Evolutionary conservation across 2,797 vertebrate species (phyloP), one percentile per base, ranked within the genome.

Genomic region (Danio jaintianensis): DNA sequence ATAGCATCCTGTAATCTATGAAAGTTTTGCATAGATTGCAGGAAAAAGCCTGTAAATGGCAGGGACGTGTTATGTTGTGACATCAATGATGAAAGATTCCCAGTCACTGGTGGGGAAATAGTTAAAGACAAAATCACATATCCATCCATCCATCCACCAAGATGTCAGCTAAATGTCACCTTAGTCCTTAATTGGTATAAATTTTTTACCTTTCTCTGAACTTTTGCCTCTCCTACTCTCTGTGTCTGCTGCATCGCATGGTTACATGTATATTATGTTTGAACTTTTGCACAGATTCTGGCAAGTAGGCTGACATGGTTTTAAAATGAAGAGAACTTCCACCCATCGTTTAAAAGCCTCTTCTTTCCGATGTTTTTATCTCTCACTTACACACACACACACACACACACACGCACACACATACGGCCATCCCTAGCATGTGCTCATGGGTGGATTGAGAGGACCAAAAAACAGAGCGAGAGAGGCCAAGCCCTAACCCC

Each of bases 391-490:
- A 74, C 68, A 80, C 69, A 77, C 40, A 63, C 73, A 58, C 88
- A 84, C 76, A 88, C 83, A 53, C 80, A 63, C 43, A 74, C 68
- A 80, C 69, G 77, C 40, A 63, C 73, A 58, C 88, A 84, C 76
- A 88, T 83, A 53, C 80, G 86, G 86, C 87, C 89, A 88, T 92
- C 91, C 88, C 89, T 85, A 87, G 88, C 47, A 85, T 90, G 88
- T 83, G 80, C 89, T 90, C 87, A 92, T 93, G 92, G 93, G 93
- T 92, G 92, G 93, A 92, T 93, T 88, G 90, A 91, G 91, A 90
- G 92, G 89, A 90, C 92, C 86, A 89, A 89, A 91, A 78, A 89
- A 93, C 90, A 79, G 69, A 89, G 68, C 62, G 62, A 87, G 78
- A 85, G 74, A 79, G 58, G 84, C 82, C 86, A 91, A 91, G 22